Conservation (phyloP, 2,888 invertebrate species). For the Diachrysia chrysitis region DNA sequence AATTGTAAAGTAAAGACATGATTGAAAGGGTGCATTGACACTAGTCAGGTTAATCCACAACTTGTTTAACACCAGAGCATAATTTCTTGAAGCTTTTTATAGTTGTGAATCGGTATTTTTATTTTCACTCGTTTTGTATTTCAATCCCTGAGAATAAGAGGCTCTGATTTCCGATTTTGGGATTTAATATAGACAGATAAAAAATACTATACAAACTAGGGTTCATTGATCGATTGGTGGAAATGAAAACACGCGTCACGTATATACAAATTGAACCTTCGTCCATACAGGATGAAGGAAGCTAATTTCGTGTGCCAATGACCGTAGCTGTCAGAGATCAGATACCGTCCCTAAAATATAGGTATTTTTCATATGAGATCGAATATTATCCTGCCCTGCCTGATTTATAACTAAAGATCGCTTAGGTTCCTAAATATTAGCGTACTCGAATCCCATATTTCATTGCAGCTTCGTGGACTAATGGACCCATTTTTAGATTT, state of each 20-base stretch:
- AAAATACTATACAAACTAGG: slow-evolving; percentile 14
- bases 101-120: not conserved
- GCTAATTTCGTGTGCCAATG: slow-evolving; percentile 39
- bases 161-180: not conserved
- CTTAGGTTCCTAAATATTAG: not conserved
- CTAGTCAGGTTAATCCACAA: not conserved
- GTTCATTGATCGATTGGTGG: slow-evolving; percentile 45
- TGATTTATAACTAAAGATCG: slow-evolving; percentile 1
- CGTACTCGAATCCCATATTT: not conserved
- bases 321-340: slow-evolving; percentile 35
- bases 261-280: slow-evolving; percentile 53
- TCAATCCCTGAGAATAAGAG: not conserved
- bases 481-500: not conserved
- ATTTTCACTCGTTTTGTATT: not conserved
- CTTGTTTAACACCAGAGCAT: not conserved
- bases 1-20: not conserved
- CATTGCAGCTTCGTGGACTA: not conserved
- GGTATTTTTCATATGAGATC: slow-evolving; percentile 6
- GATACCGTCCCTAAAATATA: slow-evolving; percentile 20
- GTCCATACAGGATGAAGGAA: slow-evolving; percentile 46
- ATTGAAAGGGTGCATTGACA: slow-evolving; percentile 4
- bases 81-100: not conserved
- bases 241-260: slow-evolving; percentile 29
- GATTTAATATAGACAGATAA: not conserved
- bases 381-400: not conserved